Percentiles rank a stretch among this genome's conserved stretches.
phyloP scores from a whole-genome alignment of 2,113 vertebrate genomes.

The Falcunculus frontatus region DNA sequence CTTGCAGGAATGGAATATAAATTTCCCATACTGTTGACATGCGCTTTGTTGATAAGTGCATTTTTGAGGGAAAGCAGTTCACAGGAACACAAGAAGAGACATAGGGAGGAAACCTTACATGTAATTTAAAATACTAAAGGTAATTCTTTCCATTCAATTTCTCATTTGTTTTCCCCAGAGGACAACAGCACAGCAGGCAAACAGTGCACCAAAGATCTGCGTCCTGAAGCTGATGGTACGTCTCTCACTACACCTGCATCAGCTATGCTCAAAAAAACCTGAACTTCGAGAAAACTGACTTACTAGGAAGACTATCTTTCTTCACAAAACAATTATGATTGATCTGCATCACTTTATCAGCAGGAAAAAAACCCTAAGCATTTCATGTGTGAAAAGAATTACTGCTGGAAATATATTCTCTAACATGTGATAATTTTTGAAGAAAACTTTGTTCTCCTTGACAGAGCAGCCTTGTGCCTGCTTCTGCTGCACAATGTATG shows the following conservation, averaged over 20 bases:
- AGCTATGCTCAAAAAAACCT: neutral
- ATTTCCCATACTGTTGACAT: neutral
- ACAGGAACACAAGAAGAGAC: neutral
- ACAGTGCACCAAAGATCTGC: neutral
- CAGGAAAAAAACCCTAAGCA: neutral
- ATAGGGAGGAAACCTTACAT: neutral
- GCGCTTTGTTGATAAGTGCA: neutral
- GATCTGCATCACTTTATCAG: neutral
- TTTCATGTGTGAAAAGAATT: neutral
- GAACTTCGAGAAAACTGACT: neutral
- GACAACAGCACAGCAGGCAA: neutral
- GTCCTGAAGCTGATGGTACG: neutral
- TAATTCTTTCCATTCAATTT: neutral
- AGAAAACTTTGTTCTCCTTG: neutral
- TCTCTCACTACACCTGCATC: neutral
- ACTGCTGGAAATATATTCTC: neutral
- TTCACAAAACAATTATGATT: neutral
- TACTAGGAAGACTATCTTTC: neutral
- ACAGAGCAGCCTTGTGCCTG: neutral
- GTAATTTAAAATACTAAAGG: neutral
- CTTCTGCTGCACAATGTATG: neutral
- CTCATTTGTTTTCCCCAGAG: neutral
- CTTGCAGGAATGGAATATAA: neutral
- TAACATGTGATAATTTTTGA: neutral
- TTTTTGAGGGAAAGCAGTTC: neutral